Base-by-base conservation (phyloP, 2,113 vertebrate species). In the Equus przewalskii region DNA sequence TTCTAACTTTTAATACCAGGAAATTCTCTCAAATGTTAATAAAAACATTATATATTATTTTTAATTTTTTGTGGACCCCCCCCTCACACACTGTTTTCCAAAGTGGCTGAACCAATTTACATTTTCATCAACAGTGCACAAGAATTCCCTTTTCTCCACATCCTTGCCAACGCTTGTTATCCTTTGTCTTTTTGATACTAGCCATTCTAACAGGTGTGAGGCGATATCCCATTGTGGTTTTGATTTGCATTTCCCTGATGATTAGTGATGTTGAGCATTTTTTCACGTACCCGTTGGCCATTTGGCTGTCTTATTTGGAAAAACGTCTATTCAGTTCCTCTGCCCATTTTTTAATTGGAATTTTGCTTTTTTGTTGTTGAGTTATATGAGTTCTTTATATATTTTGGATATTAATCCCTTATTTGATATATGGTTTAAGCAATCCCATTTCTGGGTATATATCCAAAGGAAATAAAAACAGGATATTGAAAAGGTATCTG, bases 21-120 rank as follows among this genome's bases (percentile, higher is more conserved):
- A 75, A 95, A 75, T 81, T 41, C 51, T n/a, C 62, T 86, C 24
- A n/a, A 79, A 72, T 88, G n/a, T 88, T 86, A 75, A 92, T 75
- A 80, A 78, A 86, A 82, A 83, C 54, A 72, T 54, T 64, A 6
- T 22, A 81, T 1, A 58, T 5, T 33, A 44, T 73, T 51, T 94
- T 62, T 64, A 24, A 54, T 72, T 89, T 94, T 80, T 89, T 72
- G n/a, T 89, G 56, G 28, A 22, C 21, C 10, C 54, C 72, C 65
- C 11, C 10, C 41, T n/a, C 72, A 54, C 11, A 18, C 51, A 44
- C 8, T 62, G 33, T 94, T 94, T 88, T 72, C 54, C 65, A 33
- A 21, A 80, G 24, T 80, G 56, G 75, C 54, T 72, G 30, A 33
- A 85, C n/a, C n/a, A 46, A 41, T 93, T 49, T 76, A 9, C 26